Evolutionary conservation across 1,140 invertebrate species (phyloP), one percentile per base, ranked within the genome.

Genomic region (Druon quercuslanigerum): DNA sequence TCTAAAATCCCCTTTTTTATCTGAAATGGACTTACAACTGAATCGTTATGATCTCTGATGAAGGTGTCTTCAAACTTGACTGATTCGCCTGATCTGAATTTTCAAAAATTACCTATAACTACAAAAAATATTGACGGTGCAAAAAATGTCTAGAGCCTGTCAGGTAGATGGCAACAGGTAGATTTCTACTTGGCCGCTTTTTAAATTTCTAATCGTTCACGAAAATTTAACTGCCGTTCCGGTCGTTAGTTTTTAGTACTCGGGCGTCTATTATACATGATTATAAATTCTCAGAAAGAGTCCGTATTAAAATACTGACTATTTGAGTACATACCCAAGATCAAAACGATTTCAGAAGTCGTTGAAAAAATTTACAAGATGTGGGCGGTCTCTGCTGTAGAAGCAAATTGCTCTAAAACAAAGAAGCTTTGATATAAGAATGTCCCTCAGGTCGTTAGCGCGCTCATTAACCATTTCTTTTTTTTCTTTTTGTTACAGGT

Each of bases 401-500:
- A 54, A 9, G n/a, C 3, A 54, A 54, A 54, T 54, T 46, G 40
- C 40, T 46, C 40, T 46, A 46, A 11, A 46, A 46, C n/a, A 54
- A 54, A 54, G 25, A 54, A 6, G 5, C n/a, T 54, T 19, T 54
- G 52, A 54, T 17, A 57, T 20, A 33, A 12, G 19, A 11, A 25
- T 46, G 40, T 46, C 40, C 40, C 40, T 46, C 40, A 9, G 40
- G 8, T 46, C 9, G 9, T 8, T 46, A 57, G 12, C 20, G 46
- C 6, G 50, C 17, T 72, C 52, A 25, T 9, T 25, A 72, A 40
- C 75, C 50, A 60, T 40, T 75, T 72, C 71, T 50, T 56, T 60
- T 72, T 60, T 72, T 71, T 70, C 7, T 71, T 78, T 81, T 51
- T 80, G 76, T 84, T 81, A 50, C 73, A 77, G 82, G 82, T 84